Base-by-base conservation (phyloP, 1,140 invertebrate species). In the Odontomachus brunneus region DNA sequence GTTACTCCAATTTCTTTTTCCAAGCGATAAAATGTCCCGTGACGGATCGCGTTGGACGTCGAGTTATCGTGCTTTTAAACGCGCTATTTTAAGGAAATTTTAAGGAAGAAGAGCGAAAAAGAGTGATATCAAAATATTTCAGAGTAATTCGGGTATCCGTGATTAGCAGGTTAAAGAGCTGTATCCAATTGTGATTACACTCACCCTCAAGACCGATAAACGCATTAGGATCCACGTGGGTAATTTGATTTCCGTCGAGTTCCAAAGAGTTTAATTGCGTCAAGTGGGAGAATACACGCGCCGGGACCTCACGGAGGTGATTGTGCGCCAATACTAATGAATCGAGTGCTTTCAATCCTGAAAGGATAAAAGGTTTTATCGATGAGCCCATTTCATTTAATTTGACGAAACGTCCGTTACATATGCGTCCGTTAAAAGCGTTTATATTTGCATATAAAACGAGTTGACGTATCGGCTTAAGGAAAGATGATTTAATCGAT, bases 141-240 rank as follows among this genome's bases (percentile, higher is more conserved):
- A 33, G 24, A 3, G 12, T 55, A 73, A 55, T 5, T 19, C 1
- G 62, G 15, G 7, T 12, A 59, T 62, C 14, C 19, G 12, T 1
- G n/a, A 0, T 22, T 15, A 62, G 38, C 4, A 15, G 11, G 11
- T 55, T 71, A 48, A 80, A 71, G 12, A 60, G 11, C 1, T 24
- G 26, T 14, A 17, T 49, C 55, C 51, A 74, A 53, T 71, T 12
- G 19, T 55, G 48, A 82, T 59, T 74, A 24, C 7, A 85, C 74
- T 95, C 95, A 98, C 97, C 97, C 96, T 98, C 97, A 19, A 98
- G 95, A 84, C 97, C 97, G 44, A 95, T 95, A 90, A 98, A 98
- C 14, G 97, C 97, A 86, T 97, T 96, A 72, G 97, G 96, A 93
- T 98, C 96, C 78, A 98, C 96, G 59, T 96, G 95, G 75, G 95